Evolutionary conservation across 2,797 vertebrate genomes (phyloP).

Genomic region (Tragopan temminckii): DNA sequence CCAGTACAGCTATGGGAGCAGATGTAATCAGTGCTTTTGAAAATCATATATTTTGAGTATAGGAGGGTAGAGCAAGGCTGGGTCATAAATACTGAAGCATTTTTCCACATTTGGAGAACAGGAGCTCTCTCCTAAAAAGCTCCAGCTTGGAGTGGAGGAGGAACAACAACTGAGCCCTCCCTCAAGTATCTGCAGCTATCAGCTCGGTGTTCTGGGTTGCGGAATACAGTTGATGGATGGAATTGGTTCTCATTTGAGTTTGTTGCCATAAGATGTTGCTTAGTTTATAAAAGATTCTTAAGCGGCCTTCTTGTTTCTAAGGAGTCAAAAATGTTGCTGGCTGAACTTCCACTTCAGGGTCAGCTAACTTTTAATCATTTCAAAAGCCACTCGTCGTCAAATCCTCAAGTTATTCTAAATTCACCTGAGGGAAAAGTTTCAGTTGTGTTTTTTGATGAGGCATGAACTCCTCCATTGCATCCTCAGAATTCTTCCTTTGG

Average conservation of each 20-base stretch:
- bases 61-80: neutral
- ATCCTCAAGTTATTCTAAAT: neutral
- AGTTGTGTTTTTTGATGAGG: neutral
- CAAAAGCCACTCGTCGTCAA: neutral
- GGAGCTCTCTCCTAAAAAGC: neutral
- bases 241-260: neutral
- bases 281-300: neutral
- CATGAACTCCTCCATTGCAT: neutral
- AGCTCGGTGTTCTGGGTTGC: accelerated
- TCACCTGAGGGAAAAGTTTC: neutral
- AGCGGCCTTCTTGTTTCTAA: neutral
- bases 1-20: accelerated
- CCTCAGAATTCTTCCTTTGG: neutral
- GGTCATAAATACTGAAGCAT: neutral
- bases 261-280: neutral
- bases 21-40: neutral
- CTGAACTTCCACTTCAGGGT: neutral
- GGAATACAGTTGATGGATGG: neutral
- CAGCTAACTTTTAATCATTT: neutral
- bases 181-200: neutral
- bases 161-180: neutral
- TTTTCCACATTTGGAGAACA: neutral
- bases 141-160: neutral
- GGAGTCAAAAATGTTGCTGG: neutral
- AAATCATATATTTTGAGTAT: neutral